These are phyloP conservation scores for Oceanites oceanicus DNA, from an alignment of 2,113 vertebrate species.

Conservation along the genomic window DNA sequence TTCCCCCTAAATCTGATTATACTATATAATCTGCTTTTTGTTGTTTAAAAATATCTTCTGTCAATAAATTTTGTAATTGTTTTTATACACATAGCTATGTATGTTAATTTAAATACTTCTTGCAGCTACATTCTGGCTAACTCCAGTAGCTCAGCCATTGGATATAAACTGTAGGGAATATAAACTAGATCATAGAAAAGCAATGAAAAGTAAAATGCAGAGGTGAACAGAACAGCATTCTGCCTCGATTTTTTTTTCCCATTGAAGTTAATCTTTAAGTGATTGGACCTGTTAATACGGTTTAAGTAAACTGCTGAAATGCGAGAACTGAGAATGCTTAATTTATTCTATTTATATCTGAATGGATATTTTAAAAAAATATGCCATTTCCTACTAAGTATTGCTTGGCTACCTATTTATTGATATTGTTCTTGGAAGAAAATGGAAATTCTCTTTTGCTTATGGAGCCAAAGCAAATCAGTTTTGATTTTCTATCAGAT, in stretches of 20 bases:
- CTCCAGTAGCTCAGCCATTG: background rate
- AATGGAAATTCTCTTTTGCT: background rate
- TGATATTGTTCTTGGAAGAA: background rate
- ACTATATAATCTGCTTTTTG: background rate
- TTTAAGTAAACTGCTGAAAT: background rate
- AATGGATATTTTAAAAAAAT: background rate
- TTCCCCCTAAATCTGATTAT: background rate
- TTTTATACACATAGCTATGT: background rate
- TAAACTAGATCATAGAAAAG: background rate
- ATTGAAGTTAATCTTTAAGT: background rate
- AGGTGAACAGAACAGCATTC: background rate
- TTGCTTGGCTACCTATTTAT: background rate
- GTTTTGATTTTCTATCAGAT: background rate
- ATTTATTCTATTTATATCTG: background rate
- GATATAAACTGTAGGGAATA: background rate
- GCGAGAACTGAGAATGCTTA: background rate
- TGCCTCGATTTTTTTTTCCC: background rate
- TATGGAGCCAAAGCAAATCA: background rate
- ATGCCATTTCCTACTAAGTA: background rate
- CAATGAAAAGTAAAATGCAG: background rate
- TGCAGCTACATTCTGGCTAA: background rate
- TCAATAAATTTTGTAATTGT: background rate
- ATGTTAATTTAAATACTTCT: background rate
- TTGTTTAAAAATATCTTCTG: background rate
- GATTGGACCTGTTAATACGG: background rate